A percentile compares a stretch with the other conserved stretches of the same genome.
Conservation (phyloP, 2,113 vertebrate species). For the Chlorocebus sabaeus region DNA sequence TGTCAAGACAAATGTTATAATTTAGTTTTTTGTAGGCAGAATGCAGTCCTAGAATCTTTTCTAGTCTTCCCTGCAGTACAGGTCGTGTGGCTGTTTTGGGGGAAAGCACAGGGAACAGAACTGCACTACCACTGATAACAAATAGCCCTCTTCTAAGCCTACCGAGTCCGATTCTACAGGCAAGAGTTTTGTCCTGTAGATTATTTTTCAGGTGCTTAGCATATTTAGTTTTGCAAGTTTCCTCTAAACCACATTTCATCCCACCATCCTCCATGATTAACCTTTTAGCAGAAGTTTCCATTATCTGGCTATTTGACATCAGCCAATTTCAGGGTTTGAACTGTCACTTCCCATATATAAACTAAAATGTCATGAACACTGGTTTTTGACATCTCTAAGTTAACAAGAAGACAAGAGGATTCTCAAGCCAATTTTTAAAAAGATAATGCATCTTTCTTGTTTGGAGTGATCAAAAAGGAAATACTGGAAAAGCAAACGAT, state of each 20-base stretch:
- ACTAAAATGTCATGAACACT: neutral
- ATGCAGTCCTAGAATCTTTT: neutral
- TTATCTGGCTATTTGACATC: neutral
- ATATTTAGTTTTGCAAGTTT: neutral
- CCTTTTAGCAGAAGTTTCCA: neutral
- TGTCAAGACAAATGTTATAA: constrained; percentile 23
- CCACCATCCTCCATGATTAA: neutral
- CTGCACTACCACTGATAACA: neutral
- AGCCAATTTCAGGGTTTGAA: neutral
- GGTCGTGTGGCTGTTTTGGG: neutral
- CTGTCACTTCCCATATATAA: neutral
- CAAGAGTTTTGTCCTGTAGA: neutral
- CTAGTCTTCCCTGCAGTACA: neutral
- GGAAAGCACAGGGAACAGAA: neutral
- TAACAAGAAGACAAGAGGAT: neutral
- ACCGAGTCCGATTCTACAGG: neutral
- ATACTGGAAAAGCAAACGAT: neutral
- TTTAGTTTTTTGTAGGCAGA: constrained; percentile 12
- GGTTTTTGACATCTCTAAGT: neutral
- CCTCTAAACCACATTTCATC: neutral
- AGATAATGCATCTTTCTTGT: neutral
- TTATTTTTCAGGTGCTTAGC: neutral
- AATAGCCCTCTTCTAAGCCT: neutral
- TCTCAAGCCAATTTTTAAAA: neutral
- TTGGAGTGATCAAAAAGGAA: constrained; percentile 13